These are phyloP conservation scores for Cremastinae sp. DNA, from an alignment of 2,888 invertebrate genomes.

Conservation along the genomic window DNA sequence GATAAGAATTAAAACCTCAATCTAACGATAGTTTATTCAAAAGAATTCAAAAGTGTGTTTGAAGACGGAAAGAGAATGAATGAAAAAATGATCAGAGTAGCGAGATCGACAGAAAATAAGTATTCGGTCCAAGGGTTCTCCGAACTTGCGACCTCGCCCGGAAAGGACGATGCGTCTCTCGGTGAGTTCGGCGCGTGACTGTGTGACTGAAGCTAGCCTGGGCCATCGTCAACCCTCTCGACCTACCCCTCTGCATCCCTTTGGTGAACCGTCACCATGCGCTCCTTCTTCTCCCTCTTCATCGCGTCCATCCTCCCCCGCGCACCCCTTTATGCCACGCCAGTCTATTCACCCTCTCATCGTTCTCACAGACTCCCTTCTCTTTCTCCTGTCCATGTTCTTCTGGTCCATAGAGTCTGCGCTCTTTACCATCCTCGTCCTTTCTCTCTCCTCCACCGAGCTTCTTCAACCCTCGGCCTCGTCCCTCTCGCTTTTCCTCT, in stretches of 20 bases:
- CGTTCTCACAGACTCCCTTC: constrained; percentile 41
- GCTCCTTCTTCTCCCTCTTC: constrained; percentile 44
- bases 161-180: constrained; percentile 72
- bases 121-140: constrained; percentile 30
- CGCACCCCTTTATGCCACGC: constrained; percentile 54
- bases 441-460: constrained; percentile 41
- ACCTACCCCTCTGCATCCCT: constrained; percentile 73
- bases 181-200: constrained; percentile 79
- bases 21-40: too few species aligned
- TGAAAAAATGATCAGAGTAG: too few species aligned
- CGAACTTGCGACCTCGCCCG: constrained; percentile 51
- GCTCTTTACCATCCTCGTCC: constrained; percentile 54
- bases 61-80: too few species aligned
- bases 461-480: constrained; percentile 38
- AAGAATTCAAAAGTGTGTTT: too few species aligned
- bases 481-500: constrained; percentile 11
- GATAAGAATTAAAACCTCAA: too few species aligned
- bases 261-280: constrained; percentile 58
- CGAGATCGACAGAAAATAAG: constrained; percentile 1
- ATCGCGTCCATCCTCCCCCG: constrained; percentile 47
- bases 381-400: constrained; percentile 37
- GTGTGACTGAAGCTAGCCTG: constrained; percentile 77
- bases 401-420: constrained; percentile 58
- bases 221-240: constrained; percentile 76
- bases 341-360: constrained; percentile 58